Conservation (phyloP, 2,797 vertebrate species). For the Anniella stebbinsi region DNA sequence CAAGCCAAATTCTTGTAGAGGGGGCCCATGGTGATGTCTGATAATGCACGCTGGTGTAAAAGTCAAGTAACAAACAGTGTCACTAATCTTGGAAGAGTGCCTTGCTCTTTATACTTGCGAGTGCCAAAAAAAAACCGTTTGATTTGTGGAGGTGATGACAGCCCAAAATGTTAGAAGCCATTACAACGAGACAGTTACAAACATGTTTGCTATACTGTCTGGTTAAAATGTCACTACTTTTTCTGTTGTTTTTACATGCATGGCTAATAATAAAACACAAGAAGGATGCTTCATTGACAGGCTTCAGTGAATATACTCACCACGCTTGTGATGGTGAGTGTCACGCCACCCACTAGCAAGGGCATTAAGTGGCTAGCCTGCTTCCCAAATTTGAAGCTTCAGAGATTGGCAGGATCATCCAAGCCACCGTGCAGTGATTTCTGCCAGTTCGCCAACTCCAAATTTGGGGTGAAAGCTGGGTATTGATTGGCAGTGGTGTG, state of each 20-base stretch:
- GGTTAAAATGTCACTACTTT: not conserved
- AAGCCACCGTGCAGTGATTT: not conserved
- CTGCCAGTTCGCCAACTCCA: not conserved
- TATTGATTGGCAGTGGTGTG: not conserved
- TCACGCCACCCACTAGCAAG: too few relatives aligned
- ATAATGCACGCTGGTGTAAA: not conserved
- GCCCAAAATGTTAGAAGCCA: constrained; percentile 7
- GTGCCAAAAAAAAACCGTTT: constrained; percentile 7
- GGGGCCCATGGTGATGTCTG: constrained; percentile 27
- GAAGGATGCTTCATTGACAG: not conserved
- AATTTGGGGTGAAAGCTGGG: not conserved
- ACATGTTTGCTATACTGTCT: constrained; percentile 18
- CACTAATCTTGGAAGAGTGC: not conserved
- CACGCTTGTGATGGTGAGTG: not conserved
- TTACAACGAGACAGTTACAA: not conserved
- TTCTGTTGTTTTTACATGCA: constrained; percentile 20
- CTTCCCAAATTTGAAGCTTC: not conserved
- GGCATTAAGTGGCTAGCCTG: not conserved
- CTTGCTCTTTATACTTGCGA: not conserved
- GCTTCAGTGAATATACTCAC: too few relatives aligned
- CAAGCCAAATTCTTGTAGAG: too few relatives aligned
- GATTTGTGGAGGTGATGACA: constrained; percentile 27
- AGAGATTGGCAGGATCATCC: not conserved
- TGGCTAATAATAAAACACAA: not conserved
- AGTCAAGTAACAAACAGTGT: not conserved